phyloP scores from a whole-genome alignment of 2,888 invertebrate species.

The Onthophagus sagittarius region DNA sequence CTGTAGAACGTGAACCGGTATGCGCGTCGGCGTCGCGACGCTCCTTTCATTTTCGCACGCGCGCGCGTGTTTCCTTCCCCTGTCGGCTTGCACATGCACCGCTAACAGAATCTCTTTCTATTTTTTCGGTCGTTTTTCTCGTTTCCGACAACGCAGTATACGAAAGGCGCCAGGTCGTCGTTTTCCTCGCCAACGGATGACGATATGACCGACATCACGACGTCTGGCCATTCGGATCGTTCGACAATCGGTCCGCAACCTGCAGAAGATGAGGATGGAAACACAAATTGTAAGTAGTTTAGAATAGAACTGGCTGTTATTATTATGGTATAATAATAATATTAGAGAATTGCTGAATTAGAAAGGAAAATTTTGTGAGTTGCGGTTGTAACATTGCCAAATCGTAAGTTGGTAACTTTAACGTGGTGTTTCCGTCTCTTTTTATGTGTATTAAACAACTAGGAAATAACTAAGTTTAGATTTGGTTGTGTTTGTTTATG shows the following conservation, averaged over 20 bases:
- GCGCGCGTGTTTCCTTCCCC: neutral
- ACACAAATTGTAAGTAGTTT: slow-evolving; percentile 44
- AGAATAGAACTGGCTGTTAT: too few relatives aligned
- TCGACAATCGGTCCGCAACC: slow-evolving; percentile 37
- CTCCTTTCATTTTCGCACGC: neutral
- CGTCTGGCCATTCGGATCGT: slow-evolving; percentile 44
- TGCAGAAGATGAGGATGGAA: slow-evolving; percentile 40
- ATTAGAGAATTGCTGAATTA: too few relatives aligned
- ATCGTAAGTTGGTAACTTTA: too few relatives aligned
- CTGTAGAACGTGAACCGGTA: neutral
- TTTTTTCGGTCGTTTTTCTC: neutral
- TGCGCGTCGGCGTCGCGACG: neutral
- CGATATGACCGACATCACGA: slow-evolving; percentile 65
- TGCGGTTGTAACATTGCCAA: too few relatives aligned
- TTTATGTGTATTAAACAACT: too few relatives aligned
- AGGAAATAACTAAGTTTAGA: too few relatives aligned
- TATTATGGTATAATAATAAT: too few relatives aligned
- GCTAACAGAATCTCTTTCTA: slow-evolving; percentile 3
- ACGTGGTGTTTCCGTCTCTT: too few relatives aligned
- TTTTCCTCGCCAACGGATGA: slow-evolving; percentile 53
- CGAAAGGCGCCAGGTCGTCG: slow-evolving; percentile 38
- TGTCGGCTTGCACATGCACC: neutral
- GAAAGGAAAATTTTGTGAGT: too few relatives aligned
- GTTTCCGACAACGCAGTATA: slow-evolving; percentile 23
- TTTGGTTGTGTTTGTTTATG: too few relatives aligned